Percentiles rank a stretch among this genome's conserved stretches.
phyloP scores from a whole-genome alignment of 2,113 vertebrate genomes.

The Caranx melampygus region DNA sequence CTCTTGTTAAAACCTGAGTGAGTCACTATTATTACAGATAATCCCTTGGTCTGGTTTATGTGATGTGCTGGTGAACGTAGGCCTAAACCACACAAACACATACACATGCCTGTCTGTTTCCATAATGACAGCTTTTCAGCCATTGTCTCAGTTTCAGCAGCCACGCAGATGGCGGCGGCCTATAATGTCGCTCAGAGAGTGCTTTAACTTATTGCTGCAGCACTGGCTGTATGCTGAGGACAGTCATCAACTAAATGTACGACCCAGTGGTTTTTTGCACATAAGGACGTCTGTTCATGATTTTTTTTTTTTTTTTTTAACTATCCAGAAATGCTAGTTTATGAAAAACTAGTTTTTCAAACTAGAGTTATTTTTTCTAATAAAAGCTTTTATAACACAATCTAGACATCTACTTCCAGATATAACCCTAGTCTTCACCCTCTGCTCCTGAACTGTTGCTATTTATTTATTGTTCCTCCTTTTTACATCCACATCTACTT shows the following conservation, averaged over 20 bases:
- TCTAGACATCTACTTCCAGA: background rate
- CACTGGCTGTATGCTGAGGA: background rate
- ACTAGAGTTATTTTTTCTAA: too few relatives aligned
- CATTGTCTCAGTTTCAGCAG: conserved; percentile 70
- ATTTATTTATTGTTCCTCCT: background rate
- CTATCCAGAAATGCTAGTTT: background rate
- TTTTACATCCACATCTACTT: background rate
- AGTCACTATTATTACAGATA: conserved; percentile 73
- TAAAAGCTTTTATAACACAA: background rate
- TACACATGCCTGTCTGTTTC: conserved; percentile 7
- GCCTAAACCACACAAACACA: conserved; percentile 6
- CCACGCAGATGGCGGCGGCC: conserved; percentile 59
- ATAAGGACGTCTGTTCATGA: background rate
- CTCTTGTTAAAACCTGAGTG: conserved; percentile 66
- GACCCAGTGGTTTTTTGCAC: background rate
- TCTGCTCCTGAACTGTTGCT: background rate
- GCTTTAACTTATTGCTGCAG: conserved; percentile 35
- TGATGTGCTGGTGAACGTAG: conserved; percentile 42
- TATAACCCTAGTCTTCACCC: background rate
- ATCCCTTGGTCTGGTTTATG: conserved; percentile 68
- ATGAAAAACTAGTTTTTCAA: background rate
- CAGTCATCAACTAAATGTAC: conserved; percentile 32
- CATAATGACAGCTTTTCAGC: conserved; percentile 50
- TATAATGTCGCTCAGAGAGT: conserved; percentile 18
- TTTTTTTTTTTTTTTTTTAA: background rate